Base-by-base conservation (phyloP, 2,888 invertebrate species). In the Azorinus chamasolen region DNA sequence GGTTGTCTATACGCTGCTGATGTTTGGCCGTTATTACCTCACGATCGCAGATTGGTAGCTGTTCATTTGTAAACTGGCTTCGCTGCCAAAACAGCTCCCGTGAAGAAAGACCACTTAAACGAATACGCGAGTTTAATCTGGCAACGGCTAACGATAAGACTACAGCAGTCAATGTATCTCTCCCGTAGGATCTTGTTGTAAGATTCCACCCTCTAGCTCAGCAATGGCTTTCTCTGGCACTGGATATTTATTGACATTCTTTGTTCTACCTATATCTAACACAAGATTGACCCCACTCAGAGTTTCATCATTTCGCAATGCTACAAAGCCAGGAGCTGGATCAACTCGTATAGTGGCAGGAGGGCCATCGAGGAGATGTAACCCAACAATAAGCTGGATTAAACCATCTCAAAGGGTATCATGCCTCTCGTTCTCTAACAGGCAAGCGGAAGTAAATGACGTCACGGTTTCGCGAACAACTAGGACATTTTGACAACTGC, bases 171-270 rank as follows among this genome's bases (percentile, higher is more conserved):
- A 84, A 16, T 10, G 69, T 8, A 4, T n/a, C 14, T 64, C 73
- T 25, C 62, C 46, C 8, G 14, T 45, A 24, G 81, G 78, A 25
- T 86, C 76, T 25, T 73, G 55, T 2, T 72, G 74, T 24, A 87
- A 45, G 10, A 84, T 46, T 64, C 86, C 83, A 20, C 55, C 68
- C 43, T 76, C 75, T 1, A 87, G 53, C 65, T 87, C 86, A 22
- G 65, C 73, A 14, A 87, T 58, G n/a, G 84, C 83, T 37, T 68
- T 74, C 70, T 86, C 82, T 82, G n/a, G 84, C 85, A 0, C 83
- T 70, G n/a, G 84, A 76, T n/a, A n/a, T n/a, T n/a, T n/a, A n/a
- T n/a, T n/a, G n/a, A n/a, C n/a, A n/a, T n/a, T n/a, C n/a, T n/a
- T 83, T 10, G 53, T 50, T 0, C 73, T 41, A 12, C 79, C 77